Base-by-base conservation (phyloP, 2,888 invertebrate species). In the Eupithecia abbreviata region DNA sequence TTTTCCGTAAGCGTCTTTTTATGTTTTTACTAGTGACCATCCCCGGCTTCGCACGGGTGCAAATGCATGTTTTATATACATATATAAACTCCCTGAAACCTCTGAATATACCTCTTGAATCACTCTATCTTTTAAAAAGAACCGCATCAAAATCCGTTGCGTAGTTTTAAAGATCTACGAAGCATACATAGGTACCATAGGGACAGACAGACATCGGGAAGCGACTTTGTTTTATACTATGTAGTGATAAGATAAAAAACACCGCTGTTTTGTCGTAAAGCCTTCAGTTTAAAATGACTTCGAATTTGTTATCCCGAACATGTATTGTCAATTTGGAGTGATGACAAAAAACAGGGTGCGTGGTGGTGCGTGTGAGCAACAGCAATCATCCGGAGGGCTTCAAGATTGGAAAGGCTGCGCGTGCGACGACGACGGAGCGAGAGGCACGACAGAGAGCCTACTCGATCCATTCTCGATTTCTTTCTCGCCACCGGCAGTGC, bases 401-500 rank as follows among this genome's bases (percentile, higher is more conserved):
- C 82, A 78, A 81, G 82, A 83, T 81, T 81, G 81, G 82, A 83
- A 85, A 88, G 89, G 86, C 88, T 88, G 87, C 81, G 84, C 76
- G 82, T 65, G 82, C 77, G 74, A 73, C 79, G 75, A 77, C 89
- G 91, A 91, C 88, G 91, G 75, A 91, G 91, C 88, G 91, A 92
- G 92, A 92, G 89, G 91, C 85, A 88, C 84, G 85, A 87, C 73
- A 87, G 71, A 80, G 79, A 76, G 75, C 82, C 80, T 70, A 76
- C 78, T 78, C 88, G 84, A 89, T 89, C 88, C 90, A 90, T 88
- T 90, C 90, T 90, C 90, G 88, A 90, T 90, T 90, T 88, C 89
- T 89, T 89, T 83, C 84, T 9, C n/a, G 58, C 5, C 7, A 3
- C 41, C 4, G 49, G 42, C 90, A 93, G 93, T 94, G 87, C 90